These are phyloP conservation scores for Myotis yumanensis DNA, from an alignment of 2,113 vertebrate species.

Conservation along the genomic window DNA sequence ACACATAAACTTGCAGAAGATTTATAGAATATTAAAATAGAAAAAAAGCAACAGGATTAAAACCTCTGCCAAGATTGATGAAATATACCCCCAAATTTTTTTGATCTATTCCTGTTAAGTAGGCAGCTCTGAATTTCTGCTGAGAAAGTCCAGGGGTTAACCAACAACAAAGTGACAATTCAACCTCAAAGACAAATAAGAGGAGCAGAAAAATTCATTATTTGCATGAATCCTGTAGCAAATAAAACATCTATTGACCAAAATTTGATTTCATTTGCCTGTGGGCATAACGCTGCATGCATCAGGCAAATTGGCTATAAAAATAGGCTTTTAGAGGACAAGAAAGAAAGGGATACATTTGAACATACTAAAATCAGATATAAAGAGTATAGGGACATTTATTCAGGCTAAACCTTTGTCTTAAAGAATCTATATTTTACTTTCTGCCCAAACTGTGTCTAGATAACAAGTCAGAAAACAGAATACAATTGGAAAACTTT, in stretches of 20 bases:
- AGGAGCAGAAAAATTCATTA: neutral
- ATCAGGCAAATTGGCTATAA: neutral
- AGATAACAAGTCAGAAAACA: neutral
- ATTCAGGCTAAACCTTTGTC: neutral
- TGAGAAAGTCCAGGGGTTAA: neutral
- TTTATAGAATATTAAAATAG: neutral
- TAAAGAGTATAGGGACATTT: neutral
- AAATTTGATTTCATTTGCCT: constrained; percentile 37
- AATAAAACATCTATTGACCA: neutral
- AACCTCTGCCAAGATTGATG: neutral
- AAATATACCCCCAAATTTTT: neutral
- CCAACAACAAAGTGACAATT: neutral
- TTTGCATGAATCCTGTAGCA: neutral
- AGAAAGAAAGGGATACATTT: neutral
- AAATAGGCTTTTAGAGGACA: constrained; percentile 19
- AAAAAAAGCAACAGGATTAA: neutral
- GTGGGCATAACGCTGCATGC: neutral
- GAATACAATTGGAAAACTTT: neutral
- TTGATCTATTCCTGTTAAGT: neutral
- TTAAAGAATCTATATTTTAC: constrained; percentile 23
- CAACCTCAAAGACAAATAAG: neutral
- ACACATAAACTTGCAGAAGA: neutral
- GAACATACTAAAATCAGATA: neutral
- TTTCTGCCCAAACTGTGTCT: neutral
- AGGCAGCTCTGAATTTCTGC: constrained; percentile 31